Evolutionary conservation across 2,888 invertebrate genomes (phyloP), one percentile per base, ranked within the genome.

Genomic region (Rhamphomyia laevipes): DNA sequence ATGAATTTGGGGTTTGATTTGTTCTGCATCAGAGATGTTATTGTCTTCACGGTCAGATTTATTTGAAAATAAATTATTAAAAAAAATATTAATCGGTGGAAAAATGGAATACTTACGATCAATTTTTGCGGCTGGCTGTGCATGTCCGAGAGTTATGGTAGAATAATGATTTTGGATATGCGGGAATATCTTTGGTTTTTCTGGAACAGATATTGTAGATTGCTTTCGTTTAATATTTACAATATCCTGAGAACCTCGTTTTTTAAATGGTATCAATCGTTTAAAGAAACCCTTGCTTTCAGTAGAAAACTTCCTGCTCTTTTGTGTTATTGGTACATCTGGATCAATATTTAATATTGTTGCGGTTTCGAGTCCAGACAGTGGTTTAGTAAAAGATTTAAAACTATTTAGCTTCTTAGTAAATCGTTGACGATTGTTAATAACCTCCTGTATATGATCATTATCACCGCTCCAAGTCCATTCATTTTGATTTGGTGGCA

Each of bases 391-490:
- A 27, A 27, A 27, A 7, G 23, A 9, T 27, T 27, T 27, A 27
- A 27, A 27, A 27, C 7, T 27, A 2, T 5, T 27, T 7, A 9
- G 23, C 9, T 27, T 27, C 48, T 61, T 63, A 48, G 57, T 63
- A 18, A 40, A 40, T 21, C 13, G 17, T 2, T 9, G 23, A 13
- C 70, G 64, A 33, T 59, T 60, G 45, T 69, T 68, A 45, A 69
- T 67, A 7, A 65, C 67, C 57, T 68, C 61, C 56, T 69, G 68
- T 21, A 71, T 70, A 55, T 70, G 69, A 49, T 66, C 57, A 48
- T 71, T 70, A 51, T 70, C 69, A 4, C 70, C 71, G 47, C 68
- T 67, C 71, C 71, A 71, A 1, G 71, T 71, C 71, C 71, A 70
- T 49, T 71, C 71, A 52, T 66, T 66, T 12, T 35, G 35, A 11